Evolutionary conservation across 30 jellyfish, hydroid and myxozoan genomes (phyloP).

Genomic region (Chrysaora quinquecirrha): DNA sequence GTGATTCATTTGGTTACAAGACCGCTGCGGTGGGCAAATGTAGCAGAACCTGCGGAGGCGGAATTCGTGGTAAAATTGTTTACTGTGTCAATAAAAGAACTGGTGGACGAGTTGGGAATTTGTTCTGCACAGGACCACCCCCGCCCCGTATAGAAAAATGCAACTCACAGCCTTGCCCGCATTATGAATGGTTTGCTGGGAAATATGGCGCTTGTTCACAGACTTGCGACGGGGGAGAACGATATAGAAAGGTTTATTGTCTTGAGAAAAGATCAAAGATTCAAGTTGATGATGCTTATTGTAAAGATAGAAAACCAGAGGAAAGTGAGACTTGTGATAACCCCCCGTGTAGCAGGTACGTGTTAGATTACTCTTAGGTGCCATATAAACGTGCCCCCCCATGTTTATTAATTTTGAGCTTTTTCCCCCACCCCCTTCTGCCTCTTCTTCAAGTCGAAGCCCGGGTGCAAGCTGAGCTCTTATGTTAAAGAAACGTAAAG

Average conservation of each 20-base stretch:
- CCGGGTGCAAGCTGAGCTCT: no score
- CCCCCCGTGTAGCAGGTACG: conserved; percentile 82
- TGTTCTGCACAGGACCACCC: conserved; percentile 87
- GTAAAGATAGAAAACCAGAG: conserved; percentile 66
- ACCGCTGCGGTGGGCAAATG: conserved; percentile 70
- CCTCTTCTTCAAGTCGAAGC: no score
- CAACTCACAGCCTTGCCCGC: conserved; percentile 84
- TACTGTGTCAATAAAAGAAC: conserved; percentile 75
- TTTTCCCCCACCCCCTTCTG: no score
- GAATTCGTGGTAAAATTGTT: conserved; percentile 71
- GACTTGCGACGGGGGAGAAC: conserved; percentile 86
- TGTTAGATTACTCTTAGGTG: no score
- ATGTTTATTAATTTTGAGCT: no score
- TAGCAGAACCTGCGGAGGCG: conserved; percentile 93
- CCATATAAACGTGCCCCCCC: no score
- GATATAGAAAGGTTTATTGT: conserved; percentile 65
- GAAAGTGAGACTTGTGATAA: conserved; percentile 62
- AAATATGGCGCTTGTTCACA: conserved; percentile 75
- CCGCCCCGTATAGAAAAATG: conserved; percentile 84
- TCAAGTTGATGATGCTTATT: conserved; percentile 34
- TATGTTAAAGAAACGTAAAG: no score
- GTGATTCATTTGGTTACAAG: conserved; percentile 77
- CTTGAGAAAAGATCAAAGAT: conserved; percentile 42
- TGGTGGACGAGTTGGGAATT: conserved; percentile 55
- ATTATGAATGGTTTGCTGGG: conserved; percentile 71